These are phyloP conservation scores for Megalops atlanticus DNA, from an alignment of 2,113 vertebrate genomes.

Conservation along the genomic window DNA sequence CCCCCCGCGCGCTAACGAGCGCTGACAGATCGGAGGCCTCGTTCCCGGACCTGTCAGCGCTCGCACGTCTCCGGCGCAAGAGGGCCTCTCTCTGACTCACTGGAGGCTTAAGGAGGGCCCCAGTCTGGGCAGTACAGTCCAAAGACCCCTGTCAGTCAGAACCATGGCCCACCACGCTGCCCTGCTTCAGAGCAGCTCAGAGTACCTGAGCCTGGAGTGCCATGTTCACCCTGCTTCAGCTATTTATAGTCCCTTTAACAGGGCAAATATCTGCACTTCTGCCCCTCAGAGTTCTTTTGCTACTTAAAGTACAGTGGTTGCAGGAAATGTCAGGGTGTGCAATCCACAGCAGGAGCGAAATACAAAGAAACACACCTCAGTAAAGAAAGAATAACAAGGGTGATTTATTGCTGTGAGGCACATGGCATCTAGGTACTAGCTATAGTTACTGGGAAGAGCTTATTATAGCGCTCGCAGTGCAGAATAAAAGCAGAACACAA, in stretches of 20 bases:
- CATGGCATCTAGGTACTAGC: background rate
- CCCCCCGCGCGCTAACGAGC: conserved; percentile 2
- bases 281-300: no score
- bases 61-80: background rate
- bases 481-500: no score
- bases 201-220: background rate
- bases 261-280: background rate
- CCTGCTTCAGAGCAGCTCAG: no score
- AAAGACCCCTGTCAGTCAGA: background rate
- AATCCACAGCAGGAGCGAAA: no score
- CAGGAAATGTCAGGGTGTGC: no score
- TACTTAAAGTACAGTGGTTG: no score
- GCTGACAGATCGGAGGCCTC: conserved; percentile 8
- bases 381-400: background rate
- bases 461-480: background rate
- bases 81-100: no score
- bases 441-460: background rate
- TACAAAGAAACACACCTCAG: background rate
- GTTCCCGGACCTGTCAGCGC: background rate
- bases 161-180: background rate
- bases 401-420: background rate
- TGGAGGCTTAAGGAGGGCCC: no score
- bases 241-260: background rate
- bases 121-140: no score
- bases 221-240: background rate